Percentiles rank a stretch among this genome's conserved stretches.
phyloP scores from a whole-genome alignment of 2,888 invertebrate genomes.

The Eledona agricola region DNA sequence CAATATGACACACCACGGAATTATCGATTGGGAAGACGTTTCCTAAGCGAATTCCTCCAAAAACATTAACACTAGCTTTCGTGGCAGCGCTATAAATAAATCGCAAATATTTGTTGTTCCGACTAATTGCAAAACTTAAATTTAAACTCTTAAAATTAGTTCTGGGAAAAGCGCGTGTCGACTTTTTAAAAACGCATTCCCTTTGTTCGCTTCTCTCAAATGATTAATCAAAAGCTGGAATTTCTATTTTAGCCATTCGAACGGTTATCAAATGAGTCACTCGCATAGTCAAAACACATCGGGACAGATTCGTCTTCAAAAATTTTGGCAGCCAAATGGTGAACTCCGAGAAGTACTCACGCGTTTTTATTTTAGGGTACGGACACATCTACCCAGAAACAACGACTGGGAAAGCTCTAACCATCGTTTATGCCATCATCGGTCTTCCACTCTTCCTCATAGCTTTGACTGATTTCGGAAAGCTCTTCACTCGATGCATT shows the following conservation, averaged over 20 bases:
- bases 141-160: slow-evolving; percentile 3
- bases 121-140: slow-evolving; percentile 1
- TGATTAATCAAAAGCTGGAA: slow-evolving; percentile 5
- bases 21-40: slow-evolving; percentile 17
- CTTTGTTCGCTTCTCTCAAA: slow-evolving; percentile 7
- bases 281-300: too few relatives aligned
- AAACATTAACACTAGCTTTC: too few relatives aligned
- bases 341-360: too few relatives aligned
- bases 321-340: too few relatives aligned
- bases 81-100: too few relatives aligned
- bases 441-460: slow-evolving; percentile 97
- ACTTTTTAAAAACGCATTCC: neutral
- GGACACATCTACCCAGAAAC: slow-evolving; percentile 96
- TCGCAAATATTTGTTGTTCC: slow-evolving; percentile 1
- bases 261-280: too few relatives aligned
- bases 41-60: too few relatives aligned
- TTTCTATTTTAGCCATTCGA: too few relatives aligned
- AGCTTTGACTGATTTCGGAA: slow-evolving; percentile 95
- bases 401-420: slow-evolving; percentile 81
- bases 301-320: too few relatives aligned
- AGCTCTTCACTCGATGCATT: slow-evolving; percentile 87
- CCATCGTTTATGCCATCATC: slow-evolving; percentile 92
- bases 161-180: slow-evolving; percentile 2
- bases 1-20: slow-evolving; percentile 4
- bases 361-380: slow-evolving; percentile 76